Conservation (phyloP, 2,888 invertebrate genomes). For the Lithophane ornitopus region DNA sequence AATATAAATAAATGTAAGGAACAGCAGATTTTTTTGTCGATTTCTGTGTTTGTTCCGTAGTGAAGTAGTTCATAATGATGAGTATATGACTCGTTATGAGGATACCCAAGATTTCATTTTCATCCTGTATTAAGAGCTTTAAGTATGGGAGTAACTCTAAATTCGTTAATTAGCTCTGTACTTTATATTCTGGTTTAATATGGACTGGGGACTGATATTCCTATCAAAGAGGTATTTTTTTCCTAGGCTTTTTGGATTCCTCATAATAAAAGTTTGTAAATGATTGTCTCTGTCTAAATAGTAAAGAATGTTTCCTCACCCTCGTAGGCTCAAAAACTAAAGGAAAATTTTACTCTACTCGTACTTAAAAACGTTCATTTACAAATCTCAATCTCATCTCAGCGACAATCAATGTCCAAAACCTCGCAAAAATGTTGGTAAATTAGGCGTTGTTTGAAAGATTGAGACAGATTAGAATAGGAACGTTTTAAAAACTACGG, state of each 20-base stretch:
- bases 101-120: too few relatives aligned
- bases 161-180: constrained; percentile 31
- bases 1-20: too few relatives aligned
- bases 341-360: background rate
- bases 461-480: background rate
- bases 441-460: background rate
- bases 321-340: background rate
- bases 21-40: too few relatives aligned
- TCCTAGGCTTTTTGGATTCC: background rate
- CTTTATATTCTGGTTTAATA: constrained; percentile 20
- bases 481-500: background rate
- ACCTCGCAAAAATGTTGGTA: background rate
- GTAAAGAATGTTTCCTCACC: background rate
- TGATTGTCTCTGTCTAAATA: background rate
- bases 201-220: constrained; percentile 28
- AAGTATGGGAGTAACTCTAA: constrained; percentile 28
- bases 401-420: background rate
- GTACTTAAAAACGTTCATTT: background rate
- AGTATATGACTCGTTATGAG: too few relatives aligned
- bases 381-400: too few relatives aligned
- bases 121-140: constrained; percentile 17
- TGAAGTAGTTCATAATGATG: too few relatives aligned
- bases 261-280: background rate
- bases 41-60: too few relatives aligned
- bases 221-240: background rate